Base-by-base conservation (phyloP, 2,888 invertebrate genomes). In the Ethmia dodecea region DNA sequence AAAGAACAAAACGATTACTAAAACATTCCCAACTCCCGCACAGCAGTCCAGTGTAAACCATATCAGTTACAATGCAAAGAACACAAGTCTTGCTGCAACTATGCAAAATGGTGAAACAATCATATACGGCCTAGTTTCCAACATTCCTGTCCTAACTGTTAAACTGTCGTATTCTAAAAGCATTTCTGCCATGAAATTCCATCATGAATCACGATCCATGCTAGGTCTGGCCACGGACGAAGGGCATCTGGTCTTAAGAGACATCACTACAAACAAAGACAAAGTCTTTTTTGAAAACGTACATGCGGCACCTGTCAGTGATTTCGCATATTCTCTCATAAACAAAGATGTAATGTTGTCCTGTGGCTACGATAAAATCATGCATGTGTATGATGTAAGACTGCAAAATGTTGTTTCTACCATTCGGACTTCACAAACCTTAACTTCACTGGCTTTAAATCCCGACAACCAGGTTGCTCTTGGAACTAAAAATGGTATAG, bases 301-400 rank as follows among this genome's bases (percentile, higher is more conserved):
- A 4, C 90, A 90, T 49, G 84, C 86, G 11, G 88, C 89, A 2
- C 87, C 88, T 1, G 87, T 89, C n/a, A 88, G 88, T 45, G 87
- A 88, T 45, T 72, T 89, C 37, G 68, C 79, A 18, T 89, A 84
- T 61, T 89, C 89, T 0, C 79, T 88, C 0, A 71, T 88, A 6
- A 88, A 88, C 48, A 71, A 75, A 42, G 88, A 89, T 60, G 79
- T 89, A 1, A 64, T 90, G 60, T 55, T 89, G 3, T 88, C 89
- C 1, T 70, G 86, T 49, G 89, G 89, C 0, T 79, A 78, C 46
- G 90, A 90, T 56, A 86, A 88, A 51, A 74, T 84, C 31, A 81
- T 89, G 60, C 78, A 86, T 62, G 83, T 89, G 2, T 89, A 88
- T 54, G 90, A 90, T 60, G 65, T 87, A n/a, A 65, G 83, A 53